Evolutionary conservation across 2,797 vertebrate genomes (phyloP).

Genomic region (Artibeus lituratus): DNA sequence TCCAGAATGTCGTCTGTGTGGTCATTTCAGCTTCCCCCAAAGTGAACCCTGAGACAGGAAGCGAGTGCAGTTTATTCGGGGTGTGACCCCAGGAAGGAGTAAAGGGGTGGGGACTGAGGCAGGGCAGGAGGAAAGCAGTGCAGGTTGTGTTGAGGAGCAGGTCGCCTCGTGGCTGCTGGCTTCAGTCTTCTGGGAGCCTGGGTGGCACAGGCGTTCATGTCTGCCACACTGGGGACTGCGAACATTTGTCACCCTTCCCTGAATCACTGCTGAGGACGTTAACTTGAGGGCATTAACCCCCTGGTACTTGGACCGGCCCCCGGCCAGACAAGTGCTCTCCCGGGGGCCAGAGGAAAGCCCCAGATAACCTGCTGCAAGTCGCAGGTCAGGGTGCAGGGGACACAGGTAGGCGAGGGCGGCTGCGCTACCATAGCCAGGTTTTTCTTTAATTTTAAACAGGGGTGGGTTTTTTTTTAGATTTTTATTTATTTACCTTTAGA

Average conservation of each 20-base stretch:
- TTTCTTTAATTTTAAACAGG: neutral
- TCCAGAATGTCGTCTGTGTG: no score
- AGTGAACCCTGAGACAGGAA: neutral
- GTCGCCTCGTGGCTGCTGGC: neutral
- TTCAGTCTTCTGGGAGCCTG: neutral
- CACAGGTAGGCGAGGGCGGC: fast-evolving
- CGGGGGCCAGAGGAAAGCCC: neutral
- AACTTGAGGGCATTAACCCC: no score
- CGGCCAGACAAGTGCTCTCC: neutral
- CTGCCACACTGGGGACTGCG: neutral
- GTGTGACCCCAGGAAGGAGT: neutral
- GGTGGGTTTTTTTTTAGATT: no score
- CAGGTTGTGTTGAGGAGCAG: neutral
- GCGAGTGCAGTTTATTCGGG: neutral
- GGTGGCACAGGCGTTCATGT: neutral
- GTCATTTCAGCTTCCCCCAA: neutral
- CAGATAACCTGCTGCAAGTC: neutral
- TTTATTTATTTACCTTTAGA: no score
- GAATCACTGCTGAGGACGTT: neutral
- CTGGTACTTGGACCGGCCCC: neutral
- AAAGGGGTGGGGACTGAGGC: neutral
- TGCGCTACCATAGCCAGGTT: neutral
- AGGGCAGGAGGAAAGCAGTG: neutral
- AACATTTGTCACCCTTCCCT: neutral
- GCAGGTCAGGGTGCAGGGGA: fast-evolving